A percentile compares a stretch with the other conserved stretches of the same genome.
Conservation (phyloP, 2,113 vertebrate species). For the Columba livia region DNA sequence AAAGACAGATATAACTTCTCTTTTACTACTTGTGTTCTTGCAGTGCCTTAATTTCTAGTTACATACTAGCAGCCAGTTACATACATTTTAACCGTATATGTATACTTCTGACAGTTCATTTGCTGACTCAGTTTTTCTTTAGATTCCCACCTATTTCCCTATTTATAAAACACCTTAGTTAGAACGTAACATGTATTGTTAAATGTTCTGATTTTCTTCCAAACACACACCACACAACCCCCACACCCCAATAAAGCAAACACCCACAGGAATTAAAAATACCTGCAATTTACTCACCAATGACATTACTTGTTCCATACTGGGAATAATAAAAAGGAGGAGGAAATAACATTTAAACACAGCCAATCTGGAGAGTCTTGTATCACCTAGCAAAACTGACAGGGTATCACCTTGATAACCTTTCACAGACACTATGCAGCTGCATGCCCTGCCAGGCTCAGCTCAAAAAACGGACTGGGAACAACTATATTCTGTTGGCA, state of each 20-base stretch:
- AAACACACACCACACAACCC: neutral
- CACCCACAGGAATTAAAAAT: constrained; percentile 29
- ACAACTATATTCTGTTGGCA: neutral
- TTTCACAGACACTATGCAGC: neutral
- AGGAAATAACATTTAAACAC: neutral
- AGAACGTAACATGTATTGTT: neutral
- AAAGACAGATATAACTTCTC: neutral
- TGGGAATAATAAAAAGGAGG: neutral
- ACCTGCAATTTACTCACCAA: neutral
- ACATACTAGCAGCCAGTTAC: neutral
- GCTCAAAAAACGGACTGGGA: neutral
- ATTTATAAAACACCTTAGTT: neutral
- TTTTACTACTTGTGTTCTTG: neutral
- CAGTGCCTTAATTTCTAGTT: neutral
- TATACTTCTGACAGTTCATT: neutral
- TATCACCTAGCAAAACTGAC: neutral
- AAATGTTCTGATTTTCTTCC: neutral
- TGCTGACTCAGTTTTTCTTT: neutral
- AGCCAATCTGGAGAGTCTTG: neutral
- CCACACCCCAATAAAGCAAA: neutral
- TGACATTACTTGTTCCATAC: neutral
- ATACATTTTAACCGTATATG: neutral
- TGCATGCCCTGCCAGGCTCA: neutral
- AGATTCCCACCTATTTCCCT: neutral
- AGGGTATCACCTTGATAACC: neutral